phyloP scores from a whole-genome alignment of 1,140 invertebrate species.

The Stegodyphus mimosarum region DNA sequence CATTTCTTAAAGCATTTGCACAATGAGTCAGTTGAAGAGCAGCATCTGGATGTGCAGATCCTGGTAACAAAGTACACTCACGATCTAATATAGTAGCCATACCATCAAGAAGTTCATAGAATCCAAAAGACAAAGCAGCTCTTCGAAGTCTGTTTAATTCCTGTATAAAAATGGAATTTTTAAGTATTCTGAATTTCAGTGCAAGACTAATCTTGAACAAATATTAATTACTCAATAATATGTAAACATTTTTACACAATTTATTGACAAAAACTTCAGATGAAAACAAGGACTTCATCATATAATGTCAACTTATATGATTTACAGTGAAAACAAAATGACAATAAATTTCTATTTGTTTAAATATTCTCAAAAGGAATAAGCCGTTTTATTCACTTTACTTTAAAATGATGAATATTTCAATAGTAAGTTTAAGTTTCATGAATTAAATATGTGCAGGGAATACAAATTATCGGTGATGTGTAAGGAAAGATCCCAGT shows the following conservation, averaged over 20 bases:
- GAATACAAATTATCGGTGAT: too few species aligned
- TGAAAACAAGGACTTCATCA: constrained; percentile 2
- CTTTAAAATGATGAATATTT: too few species aligned
- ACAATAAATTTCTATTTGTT: too few species aligned
- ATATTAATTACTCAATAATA: background rate
- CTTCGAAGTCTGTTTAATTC: constrained; percentile 90
- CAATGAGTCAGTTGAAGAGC: constrained; percentile 91
- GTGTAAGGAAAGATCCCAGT: too few species aligned
- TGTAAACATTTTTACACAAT: background rate
- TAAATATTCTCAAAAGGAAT: too few species aligned
- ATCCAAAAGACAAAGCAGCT: constrained; percentile 90
- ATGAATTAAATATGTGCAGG: too few species aligned
- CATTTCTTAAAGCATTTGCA: constrained; percentile 75
- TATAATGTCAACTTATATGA: too few species aligned
- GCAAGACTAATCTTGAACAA: too few species aligned
- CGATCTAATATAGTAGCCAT: constrained; percentile 82
- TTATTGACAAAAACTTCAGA: background rate
- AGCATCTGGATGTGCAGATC: constrained; percentile 85
- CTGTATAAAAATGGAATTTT: constrained; percentile 69
- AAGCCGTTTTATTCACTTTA: too few species aligned
- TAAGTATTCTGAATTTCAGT: background rate
- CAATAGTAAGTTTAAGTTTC: too few species aligned
- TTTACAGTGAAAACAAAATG: too few species aligned
- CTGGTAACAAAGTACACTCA: constrained; percentile 84
- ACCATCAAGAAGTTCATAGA: constrained; percentile 72